Base-by-base conservation (phyloP, 2,888 invertebrate species). In the Caenorhabditis imperialis region DNA sequence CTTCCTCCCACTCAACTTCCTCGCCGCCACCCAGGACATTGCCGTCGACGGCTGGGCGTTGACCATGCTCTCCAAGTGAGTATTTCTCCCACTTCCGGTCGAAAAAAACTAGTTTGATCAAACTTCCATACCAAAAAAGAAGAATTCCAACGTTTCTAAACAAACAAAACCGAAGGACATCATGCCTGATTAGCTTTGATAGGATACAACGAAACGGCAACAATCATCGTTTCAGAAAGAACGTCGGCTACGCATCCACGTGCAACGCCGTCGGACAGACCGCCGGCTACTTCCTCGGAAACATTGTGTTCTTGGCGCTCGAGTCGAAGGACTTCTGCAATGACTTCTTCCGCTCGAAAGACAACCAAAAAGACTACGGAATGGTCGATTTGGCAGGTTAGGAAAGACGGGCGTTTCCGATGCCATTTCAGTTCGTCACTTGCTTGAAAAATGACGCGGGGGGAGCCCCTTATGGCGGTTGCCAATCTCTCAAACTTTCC, bases 1-100 rank as follows among this genome's bases (percentile, higher is more conserved):
- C 69, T 99, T 99, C 90, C 94, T 98, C 88, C 90, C 92, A 61
- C 90, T 99, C 3, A 98, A 97, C 88, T 96, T 98, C 87, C 90
- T 99, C 84, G 98, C 98, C 5, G 98, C 99, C 2, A 99, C 99
- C 1, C 99, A 99, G 90, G 99, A 99, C 89, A 97, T 99, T 86
- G 98, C 96, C 16, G 98, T 99, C 0, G 99, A 99, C 90, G 99
- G 99, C 22, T 99, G 99, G 99, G 99, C 99, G 0, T 90, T 99
- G 12, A 99, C 98, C 0, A 99, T 99, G 96, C 90, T 99, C 1
- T 94, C 95, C 87, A 93, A 94, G 92, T 94, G 88, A 72, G 80
- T 10, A 22, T 40, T 35, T 20, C n/a, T 23, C 5, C 2, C 22
- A 47, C 22, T 22, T 65, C 30, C 33, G 38, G 37, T 23, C 47